A percentile compares a stretch with the other conserved stretches of the same genome.
Evolutionary conservation across 2,113 vertebrate genomes (phyloP).

Genomic region (Elaphurus davidianus): DNA sequence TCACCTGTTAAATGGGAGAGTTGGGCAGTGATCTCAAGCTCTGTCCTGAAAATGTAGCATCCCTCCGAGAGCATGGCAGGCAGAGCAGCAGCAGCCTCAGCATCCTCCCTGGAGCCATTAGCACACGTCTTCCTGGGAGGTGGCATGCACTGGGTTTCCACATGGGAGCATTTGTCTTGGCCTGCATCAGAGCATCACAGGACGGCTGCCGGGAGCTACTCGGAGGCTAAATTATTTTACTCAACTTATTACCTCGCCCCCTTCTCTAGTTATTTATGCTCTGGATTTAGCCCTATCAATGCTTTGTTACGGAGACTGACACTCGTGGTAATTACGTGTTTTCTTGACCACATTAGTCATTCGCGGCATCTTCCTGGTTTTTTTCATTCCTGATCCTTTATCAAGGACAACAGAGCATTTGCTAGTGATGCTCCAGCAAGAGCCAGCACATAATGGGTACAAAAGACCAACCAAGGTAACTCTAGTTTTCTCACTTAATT

Average conservation of each 20-base stretch:
- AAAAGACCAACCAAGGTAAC: background rate
- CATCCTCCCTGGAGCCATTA: too few relatives aligned
- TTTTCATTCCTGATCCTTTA: constrained; percentile 59
- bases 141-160: background rate
- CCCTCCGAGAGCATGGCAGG: background rate
- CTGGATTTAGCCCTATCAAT: constrained; percentile 27
- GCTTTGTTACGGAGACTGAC: constrained; percentile 64
- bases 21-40: background rate
- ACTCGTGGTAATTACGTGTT: constrained; percentile 17
- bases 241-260: background rate
- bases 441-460: background rate
- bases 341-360: constrained; percentile 69
- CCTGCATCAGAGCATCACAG: background rate
- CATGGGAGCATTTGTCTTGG: background rate
- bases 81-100: too few relatives aligned
- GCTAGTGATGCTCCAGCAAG: constrained; percentile 31
- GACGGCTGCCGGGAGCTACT: background rate
- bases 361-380: constrained; percentile 29
- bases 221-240: constrained; percentile 17
- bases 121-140: background rate
- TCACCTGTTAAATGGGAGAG: background rate
- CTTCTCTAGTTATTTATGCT: background rate
- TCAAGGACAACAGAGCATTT: constrained; percentile 63
- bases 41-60: background rate
- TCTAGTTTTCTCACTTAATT: constrained; percentile 28